These are phyloP conservation scores for Sminthurinus aureus DNA, from an alignment of 2,888 invertebrate genomes.

Conservation along the genomic window DNA sequence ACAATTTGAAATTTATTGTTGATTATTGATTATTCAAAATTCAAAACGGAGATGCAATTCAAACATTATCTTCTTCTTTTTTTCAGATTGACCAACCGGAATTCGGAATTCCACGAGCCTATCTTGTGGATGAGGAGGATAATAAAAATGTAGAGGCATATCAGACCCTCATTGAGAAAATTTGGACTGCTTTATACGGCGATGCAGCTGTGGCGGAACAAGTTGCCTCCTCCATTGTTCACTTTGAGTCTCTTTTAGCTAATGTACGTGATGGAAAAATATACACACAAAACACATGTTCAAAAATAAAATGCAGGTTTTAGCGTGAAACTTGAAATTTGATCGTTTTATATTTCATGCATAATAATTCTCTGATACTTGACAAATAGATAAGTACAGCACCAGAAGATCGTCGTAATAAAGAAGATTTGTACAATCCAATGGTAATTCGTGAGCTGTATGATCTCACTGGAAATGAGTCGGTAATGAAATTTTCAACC, in stretches of 20 bases:
- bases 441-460: not conserved
- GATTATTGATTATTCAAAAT: not conserved
- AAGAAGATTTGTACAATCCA: not conserved
- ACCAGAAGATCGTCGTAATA: not conserved
- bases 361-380: too few relatives aligned
- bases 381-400: slow-evolving; percentile 5
- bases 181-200: not conserved
- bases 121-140: not conserved
- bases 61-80: not conserved
- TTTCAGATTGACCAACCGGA: not conserved
- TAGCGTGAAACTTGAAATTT: too few relatives aligned
- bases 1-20: not conserved
- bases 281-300: too few relatives aligned
- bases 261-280: too few relatives aligned
- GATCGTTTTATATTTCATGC: too few relatives aligned
- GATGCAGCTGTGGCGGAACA: not conserved
- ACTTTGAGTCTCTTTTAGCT: not conserved
- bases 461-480: not conserved
- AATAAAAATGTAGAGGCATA: not conserved
- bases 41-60: too few relatives aligned
- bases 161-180: not conserved
- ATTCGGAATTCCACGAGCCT: not conserved
- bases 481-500: not conserved
- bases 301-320: too few relatives aligned
- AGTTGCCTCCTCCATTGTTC: not conserved